Percentiles rank a stretch among this genome's conserved stretches.
Conservation (phyloP, 2,113 vertebrate genomes). For the Pyxicephalus adspersus region DNA sequence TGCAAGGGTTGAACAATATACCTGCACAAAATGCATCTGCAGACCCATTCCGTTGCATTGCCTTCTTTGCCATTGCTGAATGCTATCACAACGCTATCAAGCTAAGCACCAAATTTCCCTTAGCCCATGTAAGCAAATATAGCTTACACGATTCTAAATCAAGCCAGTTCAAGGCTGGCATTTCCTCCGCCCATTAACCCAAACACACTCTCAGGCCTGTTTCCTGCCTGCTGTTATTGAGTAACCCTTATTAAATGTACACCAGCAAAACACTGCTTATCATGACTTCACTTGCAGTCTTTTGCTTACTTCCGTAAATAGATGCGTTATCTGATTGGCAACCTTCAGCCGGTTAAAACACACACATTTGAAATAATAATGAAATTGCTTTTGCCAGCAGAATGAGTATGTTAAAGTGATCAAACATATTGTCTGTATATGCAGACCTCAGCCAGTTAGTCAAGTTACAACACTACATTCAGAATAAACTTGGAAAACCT, state of each 20-base stretch:
- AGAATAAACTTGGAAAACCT: slow-evolving; percentile 6
- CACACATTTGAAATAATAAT: slow-evolving; percentile 30
- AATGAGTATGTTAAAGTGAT: slow-evolving; percentile 1
- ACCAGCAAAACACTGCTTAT: slow-evolving; percentile 55
- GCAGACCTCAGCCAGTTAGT: no score
- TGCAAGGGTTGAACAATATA: no score
- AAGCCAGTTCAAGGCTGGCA: slow-evolving; percentile 47
- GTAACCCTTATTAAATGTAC: slow-evolving; percentile 56
- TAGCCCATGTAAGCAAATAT: neutral
- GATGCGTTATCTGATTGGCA: slow-evolving; percentile 53
- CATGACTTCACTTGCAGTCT: slow-evolving; percentile 46
- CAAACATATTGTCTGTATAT: no score
- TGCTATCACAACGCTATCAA: no score
- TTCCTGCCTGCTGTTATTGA: slow-evolving; percentile 56
- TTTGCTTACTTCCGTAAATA: slow-evolving; percentile 57
- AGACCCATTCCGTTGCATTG: no score
- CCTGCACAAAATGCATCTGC: no score
- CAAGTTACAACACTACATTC: neutral
- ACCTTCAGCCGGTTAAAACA: slow-evolving; percentile 25
- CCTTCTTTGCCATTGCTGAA: no score
- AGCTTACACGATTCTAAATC: slow-evolving; percentile 16
- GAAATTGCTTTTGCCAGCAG: neutral
- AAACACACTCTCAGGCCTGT: slow-evolving; percentile 42
- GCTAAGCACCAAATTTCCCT: neutral
- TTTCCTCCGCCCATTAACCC: slow-evolving; percentile 50